These are phyloP conservation scores for Paramisgurnus dabryanus DNA, from an alignment of 2,113 vertebrate genomes.

Conservation along the genomic window DNA sequence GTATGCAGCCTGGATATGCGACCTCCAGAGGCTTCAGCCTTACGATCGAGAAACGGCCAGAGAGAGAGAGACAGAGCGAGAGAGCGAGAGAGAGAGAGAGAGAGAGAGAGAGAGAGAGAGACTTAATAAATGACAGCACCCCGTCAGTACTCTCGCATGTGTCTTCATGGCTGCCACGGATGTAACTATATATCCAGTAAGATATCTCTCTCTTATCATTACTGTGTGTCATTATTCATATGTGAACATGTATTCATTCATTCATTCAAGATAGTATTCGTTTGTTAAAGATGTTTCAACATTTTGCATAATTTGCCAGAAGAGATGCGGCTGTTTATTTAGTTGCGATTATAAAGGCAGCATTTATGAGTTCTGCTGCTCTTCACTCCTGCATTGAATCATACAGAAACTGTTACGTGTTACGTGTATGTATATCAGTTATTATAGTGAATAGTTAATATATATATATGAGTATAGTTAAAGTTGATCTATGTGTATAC, in stretches of 20 bases:
- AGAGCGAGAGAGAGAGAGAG: constrained; percentile 77
- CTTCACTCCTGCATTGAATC: too few species aligned
- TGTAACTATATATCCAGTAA: constrained; percentile 79
- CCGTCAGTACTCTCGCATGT: constrained; percentile 40
- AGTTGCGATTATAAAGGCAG: not conserved
- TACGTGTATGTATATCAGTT: not conserved
- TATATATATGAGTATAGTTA: not conserved
- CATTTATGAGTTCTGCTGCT: not conserved
- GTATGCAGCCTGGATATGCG: too few species aligned
- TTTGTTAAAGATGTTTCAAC: not conserved
- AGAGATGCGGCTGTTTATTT: not conserved
- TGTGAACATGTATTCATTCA: not conserved
- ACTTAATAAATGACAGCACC: constrained; percentile 64
- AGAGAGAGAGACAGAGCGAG: constrained; percentile 30
- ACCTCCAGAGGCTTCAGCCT: constrained; percentile 70
- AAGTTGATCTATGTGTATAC: not conserved
- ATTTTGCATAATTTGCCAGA: not conserved
- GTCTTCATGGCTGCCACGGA: constrained; percentile 84
- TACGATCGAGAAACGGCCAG: constrained; percentile 77
- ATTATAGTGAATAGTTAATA: not conserved
- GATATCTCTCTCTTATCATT: constrained; percentile 50
- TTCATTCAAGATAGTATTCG: not conserved
- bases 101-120: constrained; percentile 53
- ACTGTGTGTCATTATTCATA: not conserved
- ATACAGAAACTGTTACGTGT: too few species aligned